These are phyloP conservation scores for Aphelocoma coerulescens DNA, from an alignment of 2,113 vertebrate genomes.

Conservation along the genomic window DNA sequence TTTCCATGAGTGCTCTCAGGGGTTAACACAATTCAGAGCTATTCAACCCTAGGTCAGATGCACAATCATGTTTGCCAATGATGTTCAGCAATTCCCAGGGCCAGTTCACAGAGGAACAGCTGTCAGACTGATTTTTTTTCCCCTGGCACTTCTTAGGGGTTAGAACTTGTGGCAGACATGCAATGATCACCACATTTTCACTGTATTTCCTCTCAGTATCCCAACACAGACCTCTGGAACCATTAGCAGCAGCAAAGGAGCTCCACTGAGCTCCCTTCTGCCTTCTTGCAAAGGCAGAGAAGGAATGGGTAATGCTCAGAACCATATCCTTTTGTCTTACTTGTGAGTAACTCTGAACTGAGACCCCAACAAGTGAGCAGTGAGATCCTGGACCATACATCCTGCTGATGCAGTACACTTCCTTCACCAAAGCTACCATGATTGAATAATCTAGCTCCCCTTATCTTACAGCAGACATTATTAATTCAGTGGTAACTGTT, in stretches of 20 bases:
- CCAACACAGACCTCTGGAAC: neutral
- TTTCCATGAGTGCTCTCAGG: neutral
- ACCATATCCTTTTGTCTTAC: neutral
- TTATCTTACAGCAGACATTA: neutral
- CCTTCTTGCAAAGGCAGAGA: neutral
- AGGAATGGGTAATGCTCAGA: neutral
- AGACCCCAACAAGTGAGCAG: neutral
- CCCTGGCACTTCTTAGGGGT: neutral
- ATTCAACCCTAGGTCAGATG: neutral
- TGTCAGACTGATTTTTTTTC: neutral
- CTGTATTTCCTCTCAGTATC: neutral
- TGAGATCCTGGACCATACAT: neutral
- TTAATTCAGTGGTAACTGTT: neutral
- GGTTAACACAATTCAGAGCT: neutral
- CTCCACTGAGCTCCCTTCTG: neutral
- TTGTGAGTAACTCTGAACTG: neutral
- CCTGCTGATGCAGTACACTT: neutral
- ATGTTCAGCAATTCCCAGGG: neutral
- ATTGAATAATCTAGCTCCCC: neutral
- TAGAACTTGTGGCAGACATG: neutral
- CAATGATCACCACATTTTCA: neutral
- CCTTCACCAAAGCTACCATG: neutral
- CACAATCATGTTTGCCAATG: neutral
- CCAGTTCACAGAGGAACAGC: neutral
- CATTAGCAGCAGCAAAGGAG: neutral